Evolutionary conservation across 2,113 vertebrate species (phyloP), one percentile per base, ranked within the genome.

Genomic region (Motacilla alba): DNA sequence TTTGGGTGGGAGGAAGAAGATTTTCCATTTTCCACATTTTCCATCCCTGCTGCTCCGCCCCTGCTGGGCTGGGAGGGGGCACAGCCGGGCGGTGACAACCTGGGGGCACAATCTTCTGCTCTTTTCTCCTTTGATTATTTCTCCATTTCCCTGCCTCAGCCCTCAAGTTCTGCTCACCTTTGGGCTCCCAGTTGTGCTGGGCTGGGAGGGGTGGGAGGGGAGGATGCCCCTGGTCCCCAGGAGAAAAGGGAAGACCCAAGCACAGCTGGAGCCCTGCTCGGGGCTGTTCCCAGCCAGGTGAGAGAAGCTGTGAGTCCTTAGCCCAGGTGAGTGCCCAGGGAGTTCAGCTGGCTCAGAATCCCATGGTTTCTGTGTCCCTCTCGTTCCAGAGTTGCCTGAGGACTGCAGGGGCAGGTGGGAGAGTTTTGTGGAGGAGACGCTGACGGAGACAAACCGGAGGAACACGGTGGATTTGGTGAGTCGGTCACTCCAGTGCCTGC

Each of bases 341-440:
- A 50, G 43, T 2, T 49, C 7, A 12, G 49, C 2, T 47, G 19
- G 59, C 78, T 27, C 30, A 43, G 52, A 10, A 2, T 12, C 5
- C 60, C 63, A 28, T 2, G 63, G 46, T 2, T 2, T 22, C 4
- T 52, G 46, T 69, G 63, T 10, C 15, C 73, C 33, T 39, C 23
- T 23, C 3, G 1, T 92, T 83, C 2, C 98, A 99, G 99, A 99
- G 94, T 98, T 99, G 23, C 99, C 99, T 2, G 99, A 99, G 43
- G 99, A 99, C 76, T 99, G 99, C 97, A 98, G 98, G 74, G 99
- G 99, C 33, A 98, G 99, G 59, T 99, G 99, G 99, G 99, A 99
- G 96, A 99, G 98, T 53, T 99, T 99, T 3, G 99, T 99, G 70
- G 99, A 99, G 41, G 98, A 99, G 97, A 99, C 99, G 0, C 96